A percentile compares a stretch with the other conserved stretches of the same genome.
These are phyloP conservation scores for Cyanistes caeruleus DNA, from an alignment of 2,113 vertebrate genomes.

Conservation along the genomic window DNA sequence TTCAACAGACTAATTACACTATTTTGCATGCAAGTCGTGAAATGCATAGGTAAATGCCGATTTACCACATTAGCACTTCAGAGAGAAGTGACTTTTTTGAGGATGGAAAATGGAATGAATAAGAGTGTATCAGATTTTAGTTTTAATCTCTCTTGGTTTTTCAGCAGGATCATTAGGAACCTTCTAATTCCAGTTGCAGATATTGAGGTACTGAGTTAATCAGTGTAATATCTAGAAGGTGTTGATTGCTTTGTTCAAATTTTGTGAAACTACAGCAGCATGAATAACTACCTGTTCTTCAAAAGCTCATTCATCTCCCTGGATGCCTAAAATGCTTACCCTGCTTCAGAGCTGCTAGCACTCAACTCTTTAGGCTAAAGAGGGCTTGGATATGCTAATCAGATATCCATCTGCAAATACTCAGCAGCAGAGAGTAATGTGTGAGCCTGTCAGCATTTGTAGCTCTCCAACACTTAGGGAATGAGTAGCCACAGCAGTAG, in stretches of 20 bases:
- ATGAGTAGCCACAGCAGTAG: not conserved
- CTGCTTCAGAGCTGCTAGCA: not conserved
- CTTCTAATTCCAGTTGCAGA: not conserved
- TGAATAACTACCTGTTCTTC: not conserved
- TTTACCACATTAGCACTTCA: not conserved
- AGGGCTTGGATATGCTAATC: not conserved
- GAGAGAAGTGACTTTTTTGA: not conserved
- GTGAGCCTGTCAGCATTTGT: not conserved
- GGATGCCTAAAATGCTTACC: not conserved
- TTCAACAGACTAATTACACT: not conserved
- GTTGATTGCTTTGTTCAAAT: not conserved
- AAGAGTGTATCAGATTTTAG: not conserved
- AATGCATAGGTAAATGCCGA: not conserved
- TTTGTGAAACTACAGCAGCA: not conserved
- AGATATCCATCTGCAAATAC: not conserved
- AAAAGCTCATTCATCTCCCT: not conserved
- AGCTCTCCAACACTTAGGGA: not conserved
- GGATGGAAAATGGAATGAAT: not conserved
- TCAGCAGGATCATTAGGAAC: not conserved
- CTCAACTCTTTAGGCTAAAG: not conserved
- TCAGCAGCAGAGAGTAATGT: not conserved
- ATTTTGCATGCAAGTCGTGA: not conserved
- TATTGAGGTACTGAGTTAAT: not conserved
- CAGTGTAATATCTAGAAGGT: not conserved
- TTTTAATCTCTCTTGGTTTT: not conserved